phyloP scores from a whole-genome alignment of 2,797 vertebrate species.

The Danio tinwini region DNA sequence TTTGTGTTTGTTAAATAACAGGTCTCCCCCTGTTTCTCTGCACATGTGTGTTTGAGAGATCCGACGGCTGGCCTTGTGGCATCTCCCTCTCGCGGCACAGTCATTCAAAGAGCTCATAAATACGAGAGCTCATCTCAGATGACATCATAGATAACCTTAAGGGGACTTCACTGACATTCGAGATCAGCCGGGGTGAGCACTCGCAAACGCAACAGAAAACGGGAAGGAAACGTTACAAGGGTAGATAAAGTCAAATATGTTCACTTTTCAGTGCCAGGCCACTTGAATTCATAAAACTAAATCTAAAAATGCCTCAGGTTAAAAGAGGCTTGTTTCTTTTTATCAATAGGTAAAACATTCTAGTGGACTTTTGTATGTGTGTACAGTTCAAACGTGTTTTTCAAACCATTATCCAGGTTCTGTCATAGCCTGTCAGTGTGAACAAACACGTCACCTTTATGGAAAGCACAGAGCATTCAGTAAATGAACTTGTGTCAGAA shows the following conservation, averaged over 20 bases:
- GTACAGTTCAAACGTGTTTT: neutral
- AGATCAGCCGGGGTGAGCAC: slow-evolving; percentile 20
- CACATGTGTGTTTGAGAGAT: slow-evolving; percentile 9
- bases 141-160: slow-evolving; percentile 44
- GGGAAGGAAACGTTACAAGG: slow-evolving; percentile 7
- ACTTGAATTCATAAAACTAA: slow-evolving; percentile 4
- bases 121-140: slow-evolving; percentile 41
- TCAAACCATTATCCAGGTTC: neutral
- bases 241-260: slow-evolving; percentile 15
- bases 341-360: neutral
- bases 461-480: neutral
- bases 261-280: neutral
- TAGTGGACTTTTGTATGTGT: neutral
- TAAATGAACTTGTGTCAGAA: neutral
- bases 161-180: slow-evolving; percentile 52
- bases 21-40: slow-evolving; percentile 26
- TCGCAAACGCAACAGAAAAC: slow-evolving; percentile 32
- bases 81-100: slow-evolving; percentile 50
- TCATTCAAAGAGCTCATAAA: slow-evolving; percentile 45
- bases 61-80: slow-evolving; percentile 16
- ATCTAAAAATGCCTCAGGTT: neutral
- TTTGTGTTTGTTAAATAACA: slow-evolving; percentile 42
- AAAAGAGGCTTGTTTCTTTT: slow-evolving; percentile 17
- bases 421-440: neutral
- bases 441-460: neutral